phyloP scores from a whole-genome alignment of 2,113 vertebrate genomes.

The Chloebia gouldiae region DNA sequence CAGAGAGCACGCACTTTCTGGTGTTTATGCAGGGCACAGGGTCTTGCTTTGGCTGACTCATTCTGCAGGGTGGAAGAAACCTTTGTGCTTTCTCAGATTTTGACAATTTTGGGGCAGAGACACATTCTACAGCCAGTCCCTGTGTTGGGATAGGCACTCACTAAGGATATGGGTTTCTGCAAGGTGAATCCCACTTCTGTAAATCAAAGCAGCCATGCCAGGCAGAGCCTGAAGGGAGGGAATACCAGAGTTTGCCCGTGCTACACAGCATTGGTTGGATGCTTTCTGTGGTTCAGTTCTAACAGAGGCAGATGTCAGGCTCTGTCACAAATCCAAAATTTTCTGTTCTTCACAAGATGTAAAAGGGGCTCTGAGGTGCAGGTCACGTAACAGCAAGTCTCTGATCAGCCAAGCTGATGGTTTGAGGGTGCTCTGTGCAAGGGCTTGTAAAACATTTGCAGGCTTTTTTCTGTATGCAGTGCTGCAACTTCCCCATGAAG shows the following conservation, averaged over 20 bases:
- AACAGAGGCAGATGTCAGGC: fast-evolving
- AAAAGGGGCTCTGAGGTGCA: neutral
- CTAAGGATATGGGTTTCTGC: neutral
- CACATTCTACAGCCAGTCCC: fast-evolving
- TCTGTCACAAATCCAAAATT: neutral
- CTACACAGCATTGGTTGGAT: neutral
- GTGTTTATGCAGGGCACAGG: neutral
- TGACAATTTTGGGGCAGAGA: neutral
- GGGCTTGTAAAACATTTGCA: neutral
- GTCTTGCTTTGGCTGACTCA: neutral
- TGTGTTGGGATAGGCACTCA: neutral
- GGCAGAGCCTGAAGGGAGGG: neutral
- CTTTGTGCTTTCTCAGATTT: neutral
- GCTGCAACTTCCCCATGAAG: neutral
- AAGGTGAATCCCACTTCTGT: neutral
- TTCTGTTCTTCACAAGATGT: neutral
- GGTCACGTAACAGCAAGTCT: neutral
- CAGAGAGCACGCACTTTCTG: neutral
- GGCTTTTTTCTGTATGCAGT: neutral
- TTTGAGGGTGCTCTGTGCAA: neutral
- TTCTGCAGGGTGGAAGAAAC: neutral
- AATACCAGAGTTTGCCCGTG: fast-evolving
- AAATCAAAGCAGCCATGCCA: neutral
- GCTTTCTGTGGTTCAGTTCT: neutral
- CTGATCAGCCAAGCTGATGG: neutral